Evolutionary conservation across 53 echinoderm and acorn worm genomes (phyloP), one percentile per base, ranked within the genome.

Genomic region (Echinometra lucunter): DNA sequence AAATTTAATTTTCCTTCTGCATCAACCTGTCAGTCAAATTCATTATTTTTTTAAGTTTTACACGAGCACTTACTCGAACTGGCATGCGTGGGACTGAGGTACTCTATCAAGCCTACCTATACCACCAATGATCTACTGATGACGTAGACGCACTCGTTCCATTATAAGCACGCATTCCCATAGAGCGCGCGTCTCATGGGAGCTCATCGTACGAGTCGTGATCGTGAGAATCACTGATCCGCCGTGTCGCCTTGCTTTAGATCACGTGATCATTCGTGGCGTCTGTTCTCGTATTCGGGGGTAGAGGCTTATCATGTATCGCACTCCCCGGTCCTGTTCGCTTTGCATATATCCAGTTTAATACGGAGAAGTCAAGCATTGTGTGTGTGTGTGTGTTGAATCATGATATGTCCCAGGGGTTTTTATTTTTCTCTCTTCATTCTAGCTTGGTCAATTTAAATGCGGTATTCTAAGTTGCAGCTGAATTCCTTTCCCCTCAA

Each of bases 221-320:
- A 49, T 55, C 88, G 57, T 88, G 88, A 88, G n/a, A 7, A 58
- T 38, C 89, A 58, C 57, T 89, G 89, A 89, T 89, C 89, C 89
- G 37, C 45, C 49, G 37, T 89, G 89, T 60, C 89, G 89, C 89
- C 89, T 32, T 10, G 28, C 34, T n/a, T n/a, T 0, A 21, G 89
- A 60, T 89, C 89, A 89, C 89, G 89, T 89, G 89, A 37, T 60
- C 49, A 34, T 17, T 23, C 58, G 37, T 58, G 89, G 89, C 89
- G 89, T 58, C 89, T 58, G 16, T 32, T 60, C 60, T 89, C 60
- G 8, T 49, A 60, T 89, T 38, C 37, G 35, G 37, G n/a, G 58
- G 35, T 38, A 28, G 17, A 21, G 10, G 60, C 35, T 34, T 49
- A 47, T 83, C 47, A 49, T 83, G 47, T 83, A 16, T 25, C 85